Base-by-base conservation (phyloP, 1,140 invertebrate species). In the Drosophila bocqueti region DNA sequence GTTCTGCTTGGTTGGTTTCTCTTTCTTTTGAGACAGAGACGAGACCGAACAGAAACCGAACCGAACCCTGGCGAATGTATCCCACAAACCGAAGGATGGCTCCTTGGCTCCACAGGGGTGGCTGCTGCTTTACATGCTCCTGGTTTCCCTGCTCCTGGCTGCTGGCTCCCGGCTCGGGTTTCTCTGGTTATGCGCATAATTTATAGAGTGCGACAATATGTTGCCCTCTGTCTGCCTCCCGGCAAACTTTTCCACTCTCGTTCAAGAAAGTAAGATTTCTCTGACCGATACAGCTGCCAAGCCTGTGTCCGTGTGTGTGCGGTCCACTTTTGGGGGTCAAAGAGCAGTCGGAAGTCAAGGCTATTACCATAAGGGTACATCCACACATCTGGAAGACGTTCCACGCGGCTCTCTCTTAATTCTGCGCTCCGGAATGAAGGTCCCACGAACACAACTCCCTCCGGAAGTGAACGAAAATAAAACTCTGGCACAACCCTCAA, bases 161-260 rank as follows among this genome's bases (percentile, higher is more conserved):
- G 21, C 24, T 16, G 46, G 24, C 26, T 52, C 49, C 49, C 45
- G 31, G 45, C 57, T 60, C 61, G 40, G 42, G 49, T 21, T 59
- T 64, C 75, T 90, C 62, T 78, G 67, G 82, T 90, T 90, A 82
- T 90, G 85, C 85, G 75, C 85, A 90, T 90, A 90, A 90, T 90
- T 90, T 90, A 90, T 90, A 76, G 85, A 80, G 86, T 91, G 86
- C 79, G 72, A 91, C 82, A 90, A 91, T 91, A 90, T 90, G 86
- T 90, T 90, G 85, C 61, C 76, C 66, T 63, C 63, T 75, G 79
- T 58, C 50, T 73, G 71, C 73, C 38, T 64, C 31, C 36, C 34
- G 29, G 54, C 47, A 79, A 87, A 89, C 61, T 89, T 90, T 85
- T 84, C 46, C 62, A 68, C 68, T 74, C 62, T 75, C 55, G 52